These are phyloP conservation scores for Bombus sylvicola DNA, from an alignment of 1,140 invertebrate genomes.

Conservation along the genomic window DNA sequence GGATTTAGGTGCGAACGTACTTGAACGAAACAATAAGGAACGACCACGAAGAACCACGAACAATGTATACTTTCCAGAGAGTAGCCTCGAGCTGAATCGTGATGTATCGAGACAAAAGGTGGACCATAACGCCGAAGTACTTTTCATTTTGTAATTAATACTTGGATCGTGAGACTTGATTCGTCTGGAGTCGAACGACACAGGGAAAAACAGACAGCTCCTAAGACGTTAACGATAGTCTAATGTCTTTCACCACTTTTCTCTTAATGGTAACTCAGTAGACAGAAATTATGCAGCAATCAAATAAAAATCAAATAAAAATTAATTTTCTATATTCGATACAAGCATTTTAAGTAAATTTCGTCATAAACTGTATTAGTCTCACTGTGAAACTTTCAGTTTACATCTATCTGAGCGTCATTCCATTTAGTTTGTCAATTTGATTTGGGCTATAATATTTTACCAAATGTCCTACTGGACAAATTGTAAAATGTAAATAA, in stretches of 20 bases:
- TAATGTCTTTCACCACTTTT: neutral
- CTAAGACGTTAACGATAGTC: neutral
- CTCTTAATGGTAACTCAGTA: too few relatives aligned
- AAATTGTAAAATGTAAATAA: too few relatives aligned
- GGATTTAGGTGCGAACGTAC: conserved; percentile 46
- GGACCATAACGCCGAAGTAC: neutral
- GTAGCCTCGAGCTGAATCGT: conserved; percentile 27
- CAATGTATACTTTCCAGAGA: conserved; percentile 36
- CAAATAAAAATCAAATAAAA: too few relatives aligned
- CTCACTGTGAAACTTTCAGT: neutral
- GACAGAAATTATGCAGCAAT: too few relatives aligned
- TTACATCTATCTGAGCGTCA: neutral
- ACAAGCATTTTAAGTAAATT: neutral
- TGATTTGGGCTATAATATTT: too few relatives aligned
- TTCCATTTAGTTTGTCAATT: neutral
- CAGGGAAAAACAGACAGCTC: neutral
- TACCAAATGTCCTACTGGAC: too few relatives aligned
- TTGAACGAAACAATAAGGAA: conserved; percentile 31
- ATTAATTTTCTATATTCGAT: neutral
- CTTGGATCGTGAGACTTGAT: neutral
- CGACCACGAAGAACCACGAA: conserved; percentile 21
- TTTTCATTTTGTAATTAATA: conserved; percentile 38
- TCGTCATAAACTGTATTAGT: neutral
- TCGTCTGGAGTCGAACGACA: neutral
- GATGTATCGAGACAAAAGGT: conserved; percentile 26